Evolutionary conservation across 2,797 vertebrate genomes (phyloP), one percentile per base, ranked within the genome.

Genomic region (Remorina albescens): DNA sequence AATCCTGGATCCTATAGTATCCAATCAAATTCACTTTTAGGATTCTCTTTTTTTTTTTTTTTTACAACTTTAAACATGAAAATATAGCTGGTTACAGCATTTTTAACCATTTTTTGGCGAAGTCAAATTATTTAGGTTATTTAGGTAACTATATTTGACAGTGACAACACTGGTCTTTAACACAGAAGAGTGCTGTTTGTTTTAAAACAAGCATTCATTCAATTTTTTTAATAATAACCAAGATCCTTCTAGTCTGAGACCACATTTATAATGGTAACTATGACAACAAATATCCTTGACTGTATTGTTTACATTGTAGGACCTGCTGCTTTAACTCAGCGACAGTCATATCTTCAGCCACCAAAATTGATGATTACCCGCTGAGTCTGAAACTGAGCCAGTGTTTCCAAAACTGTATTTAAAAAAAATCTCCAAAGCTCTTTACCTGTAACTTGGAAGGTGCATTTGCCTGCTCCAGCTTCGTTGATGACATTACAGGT

Each of bases 401-500:
- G n/a, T n/a, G n/a, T n/a, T n/a, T n/a, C n/a, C n/a, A n/a, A n/a
- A n/a, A n/a, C n/a, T n/a, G n/a, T n/a, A n/a, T n/a, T n/a, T n/a
- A n/a, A n/a, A n/a, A n/a, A n/a, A n/a, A n/a, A n/a, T n/a, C n/a
- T n/a, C 8, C 32, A 51, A 11, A 12, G 11, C 18, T 59, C n/a
- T 63, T 87, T 91, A 99, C 98, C 98, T 91, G 97, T 99, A 23
- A 99, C 95, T 2, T 97, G 95, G 90, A 99, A 99, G 83, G 96
- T 97, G 94, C 98, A 99, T 76, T 96, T 94, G 2, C 98, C 98
- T 0, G 96, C 95, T 1, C 98, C 98, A 0, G 97, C 98, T 86
- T 99, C 98, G 6, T 99, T 99, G 83, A 96, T 97, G 90, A 99
- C 95, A 53, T 97, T 98, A 74, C 98, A 99, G 74, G 96, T 98